Conservation (phyloP, 2,113 vertebrate species). For the Neodontobutis hainanensis region DNA sequence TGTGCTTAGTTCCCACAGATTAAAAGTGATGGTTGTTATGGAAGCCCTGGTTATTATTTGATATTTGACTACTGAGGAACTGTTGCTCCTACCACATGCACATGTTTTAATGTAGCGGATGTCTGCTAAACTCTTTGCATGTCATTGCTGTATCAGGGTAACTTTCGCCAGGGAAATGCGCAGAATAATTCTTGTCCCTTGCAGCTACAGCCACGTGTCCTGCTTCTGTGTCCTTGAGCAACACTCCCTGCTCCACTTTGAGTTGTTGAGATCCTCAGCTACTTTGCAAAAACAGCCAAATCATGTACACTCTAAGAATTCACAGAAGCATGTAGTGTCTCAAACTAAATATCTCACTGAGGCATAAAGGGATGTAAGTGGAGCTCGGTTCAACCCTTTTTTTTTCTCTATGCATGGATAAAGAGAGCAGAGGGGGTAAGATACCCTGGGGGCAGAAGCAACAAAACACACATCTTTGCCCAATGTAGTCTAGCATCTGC, state of each 20-base stretch:
- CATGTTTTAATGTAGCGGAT: neutral
- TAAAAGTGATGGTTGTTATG: no score
- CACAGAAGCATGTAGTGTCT: neutral
- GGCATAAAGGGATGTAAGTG: constrained; percentile 37
- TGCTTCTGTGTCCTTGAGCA: constrained; percentile 45
- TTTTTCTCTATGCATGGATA: constrained; percentile 16
- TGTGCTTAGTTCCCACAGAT: no score
- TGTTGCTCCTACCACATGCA: neutral
- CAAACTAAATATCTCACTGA: constrained; percentile 33
- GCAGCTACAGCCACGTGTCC: constrained; percentile 36
- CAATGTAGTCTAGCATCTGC: constrained; percentile 56
- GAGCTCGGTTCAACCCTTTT: neutral
- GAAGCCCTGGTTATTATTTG: no score
- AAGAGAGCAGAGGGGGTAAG: constrained; percentile 54
- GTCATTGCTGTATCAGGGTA: constrained; percentile 21
- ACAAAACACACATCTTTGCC: constrained; percentile 60
- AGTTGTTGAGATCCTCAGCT: no score
- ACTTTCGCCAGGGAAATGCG: constrained; percentile 32
- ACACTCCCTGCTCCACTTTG: constrained; percentile 42
- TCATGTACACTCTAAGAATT: constrained; percentile 11
- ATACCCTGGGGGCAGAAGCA: constrained; percentile 60
- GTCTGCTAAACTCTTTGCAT: neutral
- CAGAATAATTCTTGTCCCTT: neutral
- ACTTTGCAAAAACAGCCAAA: constrained; percentile 19
- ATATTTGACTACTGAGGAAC: no score